These are phyloP conservation scores for Caenorhabditis angaria DNA, from an alignment of 2,888 invertebrate species.

Conservation along the genomic window DNA sequence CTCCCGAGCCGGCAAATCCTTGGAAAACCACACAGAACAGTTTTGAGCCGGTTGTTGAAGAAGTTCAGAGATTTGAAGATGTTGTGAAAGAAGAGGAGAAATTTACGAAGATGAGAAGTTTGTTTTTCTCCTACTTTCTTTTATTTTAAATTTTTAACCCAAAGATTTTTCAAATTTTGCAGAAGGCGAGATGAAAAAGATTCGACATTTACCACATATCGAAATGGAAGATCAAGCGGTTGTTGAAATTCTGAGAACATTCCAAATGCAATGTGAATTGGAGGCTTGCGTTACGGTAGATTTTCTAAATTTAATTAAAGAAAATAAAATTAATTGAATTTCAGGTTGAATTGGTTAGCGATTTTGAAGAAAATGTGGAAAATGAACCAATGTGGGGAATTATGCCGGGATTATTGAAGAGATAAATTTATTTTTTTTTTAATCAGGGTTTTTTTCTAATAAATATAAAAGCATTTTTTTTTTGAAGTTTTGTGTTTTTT, in stretches of 20 bases:
- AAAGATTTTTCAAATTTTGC: constrained; percentile 9
- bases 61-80: constrained; percentile 14
- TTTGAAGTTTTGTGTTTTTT: background rate
- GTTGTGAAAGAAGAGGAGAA: constrained; percentile 19
- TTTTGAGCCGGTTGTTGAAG: background rate
- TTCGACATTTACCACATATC: constrained; percentile 13
- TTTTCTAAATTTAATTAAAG: background rate
- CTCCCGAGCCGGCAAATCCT: constrained; percentile 14
- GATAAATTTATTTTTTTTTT: constrained; percentile 18
- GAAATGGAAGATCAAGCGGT: constrained; percentile 25
- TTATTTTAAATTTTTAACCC: background rate
- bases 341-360: constrained; percentile 27
- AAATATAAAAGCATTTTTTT: background rate
- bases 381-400: constrained; percentile 30
- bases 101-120: constrained; percentile 20
- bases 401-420: constrained; percentile 36
- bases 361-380: constrained; percentile 7
- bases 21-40: constrained; percentile 12
- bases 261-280: background rate
- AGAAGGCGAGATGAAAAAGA: constrained; percentile 23
- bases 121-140: constrained; percentile 8
- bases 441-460: background rate
- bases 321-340: constrained; percentile 4
- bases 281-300: constrained; percentile 18
- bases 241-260: constrained; percentile 9